phyloP scores from a whole-genome alignment of 2,888 invertebrate genomes.

The Melieria omissa region DNA sequence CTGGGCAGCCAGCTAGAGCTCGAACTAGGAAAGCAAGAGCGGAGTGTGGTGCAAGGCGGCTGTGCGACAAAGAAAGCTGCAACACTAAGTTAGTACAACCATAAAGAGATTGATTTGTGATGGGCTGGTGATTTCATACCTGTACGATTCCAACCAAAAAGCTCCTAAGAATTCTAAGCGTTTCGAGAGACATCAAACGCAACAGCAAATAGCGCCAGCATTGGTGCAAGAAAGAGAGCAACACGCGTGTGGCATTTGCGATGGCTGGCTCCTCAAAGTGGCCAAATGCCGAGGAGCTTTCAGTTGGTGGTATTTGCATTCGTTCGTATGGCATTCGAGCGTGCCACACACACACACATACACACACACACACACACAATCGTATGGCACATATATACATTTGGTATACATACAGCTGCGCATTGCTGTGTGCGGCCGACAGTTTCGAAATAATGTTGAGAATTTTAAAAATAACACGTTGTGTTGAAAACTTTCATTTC shows the following conservation, averaged over 20 bases:
- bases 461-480: conserved; percentile 61
- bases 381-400: conserved; percentile 9
- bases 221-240: too few species aligned
- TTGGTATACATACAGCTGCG: neutral
- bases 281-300: too few species aligned
- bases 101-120: conserved; percentile 17
- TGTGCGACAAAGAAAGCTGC: too few species aligned
- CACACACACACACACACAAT: conserved; percentile 13
- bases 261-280: too few species aligned
- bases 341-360: conserved; percentile 34
- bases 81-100: too few species aligned
- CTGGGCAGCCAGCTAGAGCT: too few species aligned
- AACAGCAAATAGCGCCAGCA: neutral
- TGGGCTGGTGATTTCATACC: conserved; percentile 32
- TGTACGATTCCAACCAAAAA: conserved; percentile 20
- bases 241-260: too few species aligned
- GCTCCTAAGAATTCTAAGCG: neutral
- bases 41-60: too few species aligned
- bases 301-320: too few species aligned
- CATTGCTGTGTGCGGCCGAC: conserved; percentile 38
- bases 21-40: too few species aligned
- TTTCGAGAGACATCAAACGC: neutral
- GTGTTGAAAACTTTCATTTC: conserved; percentile 43
- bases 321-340: too few species aligned
- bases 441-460: conserved; percentile 55